phyloP scores from a whole-genome alignment of 1,140 invertebrate species.

The Ruditapes philippinarum region DNA sequence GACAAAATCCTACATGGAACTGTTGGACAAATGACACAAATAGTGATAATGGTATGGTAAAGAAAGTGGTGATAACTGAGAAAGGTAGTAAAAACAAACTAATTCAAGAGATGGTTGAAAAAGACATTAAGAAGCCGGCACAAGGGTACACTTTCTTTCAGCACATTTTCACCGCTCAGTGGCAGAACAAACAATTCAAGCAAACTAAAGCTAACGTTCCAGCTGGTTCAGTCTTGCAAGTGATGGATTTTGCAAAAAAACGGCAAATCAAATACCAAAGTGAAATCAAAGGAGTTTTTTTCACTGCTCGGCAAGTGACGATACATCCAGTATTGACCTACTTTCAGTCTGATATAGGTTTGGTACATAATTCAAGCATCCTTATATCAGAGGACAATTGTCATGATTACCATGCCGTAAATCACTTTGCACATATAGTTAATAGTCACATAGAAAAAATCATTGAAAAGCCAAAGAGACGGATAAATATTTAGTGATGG shows the following conservation, averaged over 20 bases:
- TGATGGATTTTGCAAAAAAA: conserved; percentile 74
- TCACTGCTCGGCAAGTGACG: conserved; percentile 47
- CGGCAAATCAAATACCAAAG: conserved; percentile 45
- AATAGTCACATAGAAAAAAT: background rate
- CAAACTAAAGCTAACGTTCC: conserved; percentile 50
- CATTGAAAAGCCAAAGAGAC: background rate
- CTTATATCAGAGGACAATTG: conserved; percentile 50
- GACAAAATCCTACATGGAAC: conserved; percentile 49
- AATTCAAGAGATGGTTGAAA: conserved; percentile 53
- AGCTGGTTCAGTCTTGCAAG: conserved; percentile 9
- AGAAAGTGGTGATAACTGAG: conserved; percentile 33
- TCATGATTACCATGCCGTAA: conserved; percentile 60
- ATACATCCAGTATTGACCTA: conserved; percentile 53
- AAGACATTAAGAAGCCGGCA: conserved; percentile 28
- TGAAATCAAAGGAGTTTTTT: conserved; percentile 63
- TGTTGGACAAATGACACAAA: conserved; percentile 26
- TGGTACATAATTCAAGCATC: conserved; percentile 29
- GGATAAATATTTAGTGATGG: conserved; percentile 55
- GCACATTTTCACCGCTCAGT: conserved; percentile 62
- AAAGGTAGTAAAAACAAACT: background rate
- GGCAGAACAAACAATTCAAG: conserved; percentile 61
- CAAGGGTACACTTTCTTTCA: conserved; percentile 55
- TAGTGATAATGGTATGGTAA: background rate
- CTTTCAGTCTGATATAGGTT: background rate
- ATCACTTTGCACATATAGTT: conserved; percentile 32